phyloP scores from a whole-genome alignment of 2,113 vertebrate species.

The Axis porcinus region DNA sequence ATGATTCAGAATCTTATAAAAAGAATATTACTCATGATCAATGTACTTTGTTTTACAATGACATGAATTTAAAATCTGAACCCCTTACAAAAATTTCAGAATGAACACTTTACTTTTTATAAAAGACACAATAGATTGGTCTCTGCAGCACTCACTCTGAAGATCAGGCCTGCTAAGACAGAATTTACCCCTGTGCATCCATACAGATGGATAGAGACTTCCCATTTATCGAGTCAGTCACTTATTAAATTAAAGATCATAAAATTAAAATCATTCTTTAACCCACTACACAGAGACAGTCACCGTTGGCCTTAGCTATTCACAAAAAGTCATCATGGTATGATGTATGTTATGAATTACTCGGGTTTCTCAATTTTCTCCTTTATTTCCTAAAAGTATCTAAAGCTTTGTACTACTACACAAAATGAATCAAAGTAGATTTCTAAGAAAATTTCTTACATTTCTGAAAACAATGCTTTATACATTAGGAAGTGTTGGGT shows the following conservation, averaged over 20 bases:
- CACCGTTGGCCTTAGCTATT: neutral
- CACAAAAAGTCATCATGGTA: neutral
- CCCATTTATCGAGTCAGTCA: neutral
- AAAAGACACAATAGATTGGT: neutral
- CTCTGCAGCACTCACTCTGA: neutral
- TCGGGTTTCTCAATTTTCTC: neutral
- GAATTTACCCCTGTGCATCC: neutral
- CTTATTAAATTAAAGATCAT: neutral
- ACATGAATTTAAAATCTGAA: neutral
- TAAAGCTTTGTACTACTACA: neutral
- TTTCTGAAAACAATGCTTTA: slow-evolving; percentile 8
- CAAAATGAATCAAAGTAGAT: neutral
- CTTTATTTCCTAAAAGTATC: neutral
- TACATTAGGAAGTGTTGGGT: neutral
- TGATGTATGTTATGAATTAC: neutral
- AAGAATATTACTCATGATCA: neutral
- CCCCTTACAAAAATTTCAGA: neutral
- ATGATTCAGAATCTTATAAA: neutral
- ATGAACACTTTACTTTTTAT: neutral
- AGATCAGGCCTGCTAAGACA: neutral
- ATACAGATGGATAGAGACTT: neutral
- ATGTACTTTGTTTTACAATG: neutral
- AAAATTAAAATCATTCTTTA: slow-evolving; percentile 10
- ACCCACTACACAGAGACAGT: neutral
- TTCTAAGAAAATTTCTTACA: slow-evolving; percentile 25